Evolutionary conservation across 2,113 vertebrate genomes (phyloP).

Genomic region (Podarcis raffonei): DNA sequence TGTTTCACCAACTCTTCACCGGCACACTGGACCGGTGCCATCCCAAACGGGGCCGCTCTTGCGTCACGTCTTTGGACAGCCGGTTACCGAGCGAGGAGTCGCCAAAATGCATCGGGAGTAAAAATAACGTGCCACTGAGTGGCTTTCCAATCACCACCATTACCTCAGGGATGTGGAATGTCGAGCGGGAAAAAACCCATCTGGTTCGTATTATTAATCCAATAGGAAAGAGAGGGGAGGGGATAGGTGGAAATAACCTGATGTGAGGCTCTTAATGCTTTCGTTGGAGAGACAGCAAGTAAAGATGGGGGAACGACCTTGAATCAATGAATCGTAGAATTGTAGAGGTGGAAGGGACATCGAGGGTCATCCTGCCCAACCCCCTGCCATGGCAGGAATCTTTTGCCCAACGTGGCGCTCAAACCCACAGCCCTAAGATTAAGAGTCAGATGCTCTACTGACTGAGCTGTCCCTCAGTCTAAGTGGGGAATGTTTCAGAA

Average conservation of each 20-base stretch:
- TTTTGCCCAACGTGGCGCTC: too few species aligned
- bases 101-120: conserved; percentile 60
- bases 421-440: too few species aligned
- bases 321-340: too few species aligned
- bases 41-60: conserved; percentile 60
- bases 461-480: too few species aligned
- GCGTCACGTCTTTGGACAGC: conserved; percentile 48
- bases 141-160: conserved; percentile 73
- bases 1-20: conserved; percentile 60
- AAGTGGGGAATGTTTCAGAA: too few species aligned
- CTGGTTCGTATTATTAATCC: conserved; percentile 89
- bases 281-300: conserved; percentile 41
- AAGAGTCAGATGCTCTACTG: too few species aligned
- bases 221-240: conserved; percentile 15
- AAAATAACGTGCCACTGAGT: conserved; percentile 76
- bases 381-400: too few species aligned
- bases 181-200: conserved; percentile 74
- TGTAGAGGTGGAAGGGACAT: too few species aligned
- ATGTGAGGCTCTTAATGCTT: conserved; percentile 79
- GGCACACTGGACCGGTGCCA: conserved; percentile 62
- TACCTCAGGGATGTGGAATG: conserved; percentile 93
- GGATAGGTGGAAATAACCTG: conserved; percentile 12
- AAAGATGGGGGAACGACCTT: too few species aligned
- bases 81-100: conserved; percentile 30
- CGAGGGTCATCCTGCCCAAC: too few species aligned